These are phyloP conservation scores for Drosophila nigromelanica DNA, from an alignment of 1,140 invertebrate species.

Conservation along the genomic window DNA sequence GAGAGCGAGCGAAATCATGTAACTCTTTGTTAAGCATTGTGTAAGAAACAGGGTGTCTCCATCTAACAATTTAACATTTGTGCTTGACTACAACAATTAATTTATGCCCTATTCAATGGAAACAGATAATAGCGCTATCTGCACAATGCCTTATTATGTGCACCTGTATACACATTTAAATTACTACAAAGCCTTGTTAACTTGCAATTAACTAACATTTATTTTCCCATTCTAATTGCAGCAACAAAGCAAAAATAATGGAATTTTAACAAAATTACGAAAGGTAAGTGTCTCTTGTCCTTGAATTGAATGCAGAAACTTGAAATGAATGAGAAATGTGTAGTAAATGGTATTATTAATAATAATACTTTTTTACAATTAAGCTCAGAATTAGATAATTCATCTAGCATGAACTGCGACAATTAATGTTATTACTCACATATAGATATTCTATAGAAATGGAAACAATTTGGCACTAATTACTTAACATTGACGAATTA, in stretches of 20 bases:
- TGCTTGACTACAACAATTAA: constrained; percentile 14
- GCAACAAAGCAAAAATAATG: constrained; percentile 71
- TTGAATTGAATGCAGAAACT: background rate
- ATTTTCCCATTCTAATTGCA: constrained; percentile 55
- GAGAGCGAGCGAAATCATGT: constrained; percentile 24
- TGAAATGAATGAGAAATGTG: no score
- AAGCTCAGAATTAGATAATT: no score
- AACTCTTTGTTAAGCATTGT: constrained; percentile 65
- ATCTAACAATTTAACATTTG: constrained; percentile 31
- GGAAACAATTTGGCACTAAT: no score
- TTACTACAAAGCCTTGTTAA: constrained; percentile 7
- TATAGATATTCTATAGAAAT: no score
- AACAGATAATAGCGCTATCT: constrained; percentile 28
- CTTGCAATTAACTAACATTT: constrained; percentile 35
- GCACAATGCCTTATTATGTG: constrained; percentile 32
- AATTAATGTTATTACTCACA: no score
- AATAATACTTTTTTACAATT: no score
- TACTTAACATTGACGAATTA: no score
- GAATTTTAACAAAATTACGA: constrained; percentile 72
- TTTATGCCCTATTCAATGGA: constrained; percentile 27
- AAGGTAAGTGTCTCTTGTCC: constrained; percentile 50
- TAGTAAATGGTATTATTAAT: no score
- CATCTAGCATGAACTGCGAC: no score
- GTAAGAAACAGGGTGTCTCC: constrained; percentile 65
- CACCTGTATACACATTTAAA: background rate